These are phyloP conservation scores for Cnemophilus loriae DNA, from an alignment of 2,113 vertebrate genomes.

Conservation along the genomic window DNA sequence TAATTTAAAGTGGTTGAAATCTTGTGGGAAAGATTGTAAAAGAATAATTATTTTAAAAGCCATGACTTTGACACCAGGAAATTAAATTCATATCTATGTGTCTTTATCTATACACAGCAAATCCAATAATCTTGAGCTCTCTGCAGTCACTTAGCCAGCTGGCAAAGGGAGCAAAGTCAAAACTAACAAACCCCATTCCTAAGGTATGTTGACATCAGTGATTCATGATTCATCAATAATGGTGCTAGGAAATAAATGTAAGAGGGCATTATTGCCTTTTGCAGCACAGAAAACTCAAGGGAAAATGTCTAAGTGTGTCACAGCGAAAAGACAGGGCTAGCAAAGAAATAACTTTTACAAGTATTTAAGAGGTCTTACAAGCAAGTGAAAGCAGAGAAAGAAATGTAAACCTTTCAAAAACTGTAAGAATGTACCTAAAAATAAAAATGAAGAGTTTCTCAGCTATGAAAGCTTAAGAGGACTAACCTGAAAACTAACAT, in stretches of 20 bases:
- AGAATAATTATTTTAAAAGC: constrained; percentile 63
- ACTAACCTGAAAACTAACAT: neutral
- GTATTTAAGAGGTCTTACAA: constrained; percentile 25
- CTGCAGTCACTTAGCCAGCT: constrained; percentile 60
- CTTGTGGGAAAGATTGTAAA: constrained; percentile 50
- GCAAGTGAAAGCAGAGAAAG: neutral
- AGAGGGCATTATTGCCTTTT: constrained; percentile 49
- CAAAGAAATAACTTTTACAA: constrained; percentile 28
- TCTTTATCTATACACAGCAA: constrained; percentile 62
- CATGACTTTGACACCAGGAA: constrained; percentile 63
- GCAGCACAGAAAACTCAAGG: constrained; percentile 7
- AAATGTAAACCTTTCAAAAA: constrained; percentile 2
- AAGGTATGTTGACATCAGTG: constrained; percentile 55
- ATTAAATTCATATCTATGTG: constrained; percentile 66
- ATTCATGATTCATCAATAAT: constrained; percentile 57
- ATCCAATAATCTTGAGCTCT: constrained; percentile 60
- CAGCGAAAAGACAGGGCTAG: neutral
- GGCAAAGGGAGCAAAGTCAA: constrained; percentile 47
- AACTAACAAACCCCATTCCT: constrained; percentile 48
- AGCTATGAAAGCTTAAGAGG: neutral
- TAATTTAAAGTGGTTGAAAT: constrained; percentile 48
- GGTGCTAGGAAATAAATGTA: constrained; percentile 42
- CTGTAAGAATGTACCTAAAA: neutral
- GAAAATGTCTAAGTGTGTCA: constrained; percentile 15
- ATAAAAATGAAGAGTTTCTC: neutral